Conservation (phyloP, 2,113 vertebrate genomes). For the Xenus cinereus region DNA sequence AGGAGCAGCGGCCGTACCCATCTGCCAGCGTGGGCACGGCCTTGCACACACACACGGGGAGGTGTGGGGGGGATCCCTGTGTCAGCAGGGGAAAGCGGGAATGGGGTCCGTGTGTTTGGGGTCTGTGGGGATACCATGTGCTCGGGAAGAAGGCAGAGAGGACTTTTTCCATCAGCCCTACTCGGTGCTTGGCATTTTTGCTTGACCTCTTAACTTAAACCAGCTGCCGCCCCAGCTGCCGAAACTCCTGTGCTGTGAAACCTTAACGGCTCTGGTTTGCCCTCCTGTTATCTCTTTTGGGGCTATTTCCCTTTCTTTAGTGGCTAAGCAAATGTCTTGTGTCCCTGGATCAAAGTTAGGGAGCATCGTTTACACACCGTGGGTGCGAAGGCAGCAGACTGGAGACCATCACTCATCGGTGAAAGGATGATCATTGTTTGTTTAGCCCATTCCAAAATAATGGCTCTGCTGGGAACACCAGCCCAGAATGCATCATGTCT, state of each 20-base stretch:
- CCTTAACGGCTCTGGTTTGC: not conserved
- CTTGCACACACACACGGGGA: accelerated
- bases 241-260: not conserved
- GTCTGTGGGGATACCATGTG: not conserved
- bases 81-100: not conserved
- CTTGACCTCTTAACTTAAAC: not conserved
- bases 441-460: slow-evolving; percentile 49
- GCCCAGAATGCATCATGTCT: slow-evolving; percentile 31
- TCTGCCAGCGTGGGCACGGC: accelerated
- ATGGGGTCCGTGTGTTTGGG: accelerated
- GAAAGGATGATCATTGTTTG: slow-evolving; percentile 27
- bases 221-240: accelerated
- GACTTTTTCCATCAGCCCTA: not conserved
- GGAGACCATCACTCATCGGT: slow-evolving; percentile 34
- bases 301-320: not conserved
- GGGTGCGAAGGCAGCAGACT: slow-evolving; percentile 26
- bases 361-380: slow-evolving; percentile 1
- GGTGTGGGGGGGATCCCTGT: not conserved
- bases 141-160: not conserved
- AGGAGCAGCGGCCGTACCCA: not conserved
- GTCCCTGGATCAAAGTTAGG: not conserved
- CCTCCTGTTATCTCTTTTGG: not conserved
- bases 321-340: not conserved
- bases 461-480: slow-evolving; percentile 21
- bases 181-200: not conserved